Conservation (phyloP, 2,113 vertebrate genomes). For the Callorhinus ursinus region DNA sequence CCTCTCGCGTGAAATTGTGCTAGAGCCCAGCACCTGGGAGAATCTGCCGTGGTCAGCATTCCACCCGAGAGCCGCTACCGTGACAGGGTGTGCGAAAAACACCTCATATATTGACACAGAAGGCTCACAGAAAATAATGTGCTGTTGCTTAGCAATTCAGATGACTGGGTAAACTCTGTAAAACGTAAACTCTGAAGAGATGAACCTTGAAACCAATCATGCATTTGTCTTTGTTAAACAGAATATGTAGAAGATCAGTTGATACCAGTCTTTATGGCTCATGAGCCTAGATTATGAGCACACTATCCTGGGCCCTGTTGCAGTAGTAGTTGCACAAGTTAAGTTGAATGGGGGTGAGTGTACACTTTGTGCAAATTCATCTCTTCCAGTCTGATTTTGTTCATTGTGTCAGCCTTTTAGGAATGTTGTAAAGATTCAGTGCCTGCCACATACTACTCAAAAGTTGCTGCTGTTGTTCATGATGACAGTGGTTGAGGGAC, state of each 20-base stretch:
- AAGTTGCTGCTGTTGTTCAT: background rate
- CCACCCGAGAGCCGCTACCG: background rate
- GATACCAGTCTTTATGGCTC: background rate
- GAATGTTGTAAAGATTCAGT: background rate
- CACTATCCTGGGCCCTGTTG: background rate
- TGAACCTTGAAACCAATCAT: background rate
- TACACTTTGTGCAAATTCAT: background rate
- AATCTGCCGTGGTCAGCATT: background rate
- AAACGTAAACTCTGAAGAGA: background rate
- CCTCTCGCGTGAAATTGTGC: rapidly evolving
- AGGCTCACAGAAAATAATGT: background rate
- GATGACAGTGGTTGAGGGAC: background rate
- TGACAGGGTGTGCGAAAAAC: background rate
- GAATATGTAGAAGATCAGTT: background rate
- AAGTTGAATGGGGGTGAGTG: background rate
- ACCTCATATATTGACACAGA: background rate
- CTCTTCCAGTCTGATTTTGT: background rate
- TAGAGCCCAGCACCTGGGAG: background rate
- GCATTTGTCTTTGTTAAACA: background rate
- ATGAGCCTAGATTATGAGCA: background rate
- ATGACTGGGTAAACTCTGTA: background rate
- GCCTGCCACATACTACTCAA: background rate
- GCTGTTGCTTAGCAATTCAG: background rate
- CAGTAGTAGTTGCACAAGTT: background rate
- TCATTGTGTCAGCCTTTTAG: background rate